Base-by-base conservation (phyloP, 1,140 invertebrate genomes). In the Drosophila punjabiensis region DNA sequence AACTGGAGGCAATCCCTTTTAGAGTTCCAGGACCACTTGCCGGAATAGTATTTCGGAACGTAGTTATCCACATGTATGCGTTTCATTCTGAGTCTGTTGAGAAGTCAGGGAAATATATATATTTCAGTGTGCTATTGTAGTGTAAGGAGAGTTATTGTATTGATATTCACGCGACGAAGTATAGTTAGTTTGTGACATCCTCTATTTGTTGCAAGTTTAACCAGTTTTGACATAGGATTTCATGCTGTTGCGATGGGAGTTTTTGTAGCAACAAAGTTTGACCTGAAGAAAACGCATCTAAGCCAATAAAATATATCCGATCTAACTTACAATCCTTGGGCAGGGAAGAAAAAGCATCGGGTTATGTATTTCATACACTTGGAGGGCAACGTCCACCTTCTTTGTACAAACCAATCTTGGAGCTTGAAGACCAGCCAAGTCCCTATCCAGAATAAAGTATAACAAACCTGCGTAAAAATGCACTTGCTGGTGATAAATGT, bases 11-110 rank as follows among this genome's bases (percentile, higher is more conserved):
- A 41, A 14, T 92, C 86, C 0, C 39, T 30, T 2, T 63, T 52
- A 2, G 75, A 24, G 39, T 92, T 74, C 85, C 82, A 93, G 0
- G 79, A 76, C 91, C 91, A 93, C 18, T 64, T 85, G 6, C 92
- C 92, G 53, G 76, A 88, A 10, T 53, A 18, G 52, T 81, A 92
- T 32, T 83, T 85, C 13, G 91, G 86, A 6, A 73, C 85, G 70
- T 79, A 79, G 30, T 67, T 66, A 48, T 71, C 87, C 5, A 59
- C 62, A 43, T 87, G 50, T 7, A 91, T 20, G 3, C 80, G 88
- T 9, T 81, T 73, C 86, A 89, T 88, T n/a, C 18, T 20, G 10
- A 11, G 10, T 45, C 6, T 24, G n/a, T 48, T 24, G 6, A 24
- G 11, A 13, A 24, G 11, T 28, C 24, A 16, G 7, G 14, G 1